These are phyloP conservation scores for Antennarius maculatus DNA, from an alignment of 2,797 vertebrate species.

Conservation along the genomic window DNA sequence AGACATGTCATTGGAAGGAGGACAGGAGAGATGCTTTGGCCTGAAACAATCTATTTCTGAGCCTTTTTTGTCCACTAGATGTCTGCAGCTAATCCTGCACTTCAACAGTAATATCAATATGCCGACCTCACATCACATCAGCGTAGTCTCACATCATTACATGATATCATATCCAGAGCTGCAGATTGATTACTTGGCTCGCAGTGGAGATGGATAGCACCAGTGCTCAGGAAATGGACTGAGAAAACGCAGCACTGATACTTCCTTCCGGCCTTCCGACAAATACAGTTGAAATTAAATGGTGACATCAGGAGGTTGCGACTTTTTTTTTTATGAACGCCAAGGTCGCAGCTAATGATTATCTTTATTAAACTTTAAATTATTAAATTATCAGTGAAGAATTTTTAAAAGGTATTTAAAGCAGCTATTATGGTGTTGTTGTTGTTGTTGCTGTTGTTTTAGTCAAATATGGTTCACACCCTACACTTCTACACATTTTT, in stretches of 20 bases:
- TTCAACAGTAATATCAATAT: slow-evolving; percentile 35
- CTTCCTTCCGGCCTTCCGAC: slow-evolving; percentile 71
- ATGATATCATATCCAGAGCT: slow-evolving; percentile 56
- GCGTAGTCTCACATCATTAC: slow-evolving; percentile 56
- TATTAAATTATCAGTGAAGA: neutral
- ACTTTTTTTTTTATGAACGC: slow-evolving; percentile 17
- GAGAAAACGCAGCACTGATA: slow-evolving; percentile 66
- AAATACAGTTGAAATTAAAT: slow-evolving; percentile 64
- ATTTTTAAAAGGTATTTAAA: slow-evolving; percentile 5
- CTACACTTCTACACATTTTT: neutral
- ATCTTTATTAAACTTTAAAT: slow-evolving; percentile 11
- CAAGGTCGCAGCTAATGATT: neutral
- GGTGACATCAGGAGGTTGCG: slow-evolving; percentile 37
- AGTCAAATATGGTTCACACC: neutral
- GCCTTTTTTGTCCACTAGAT: slow-evolving; percentile 13
- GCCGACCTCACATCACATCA: slow-evolving; percentile 34
- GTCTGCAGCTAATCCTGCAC: slow-evolving; percentile 29
- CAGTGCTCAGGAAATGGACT: slow-evolving; percentile 73
- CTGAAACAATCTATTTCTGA: slow-evolving; percentile 31
- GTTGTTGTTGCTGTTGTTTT: too few relatives aligned
- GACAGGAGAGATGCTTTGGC: slow-evolving; percentile 15
- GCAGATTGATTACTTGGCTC: slow-evolving; percentile 62
- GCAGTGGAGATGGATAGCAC: slow-evolving; percentile 58
- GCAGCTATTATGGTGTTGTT: neutral
- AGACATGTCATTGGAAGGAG: slow-evolving; percentile 15